Percentiles rank a stretch among this genome's conserved stretches.
phyloP scores from a whole-genome alignment of 2,797 vertebrate species.

The Dryobates pubescens region DNA sequence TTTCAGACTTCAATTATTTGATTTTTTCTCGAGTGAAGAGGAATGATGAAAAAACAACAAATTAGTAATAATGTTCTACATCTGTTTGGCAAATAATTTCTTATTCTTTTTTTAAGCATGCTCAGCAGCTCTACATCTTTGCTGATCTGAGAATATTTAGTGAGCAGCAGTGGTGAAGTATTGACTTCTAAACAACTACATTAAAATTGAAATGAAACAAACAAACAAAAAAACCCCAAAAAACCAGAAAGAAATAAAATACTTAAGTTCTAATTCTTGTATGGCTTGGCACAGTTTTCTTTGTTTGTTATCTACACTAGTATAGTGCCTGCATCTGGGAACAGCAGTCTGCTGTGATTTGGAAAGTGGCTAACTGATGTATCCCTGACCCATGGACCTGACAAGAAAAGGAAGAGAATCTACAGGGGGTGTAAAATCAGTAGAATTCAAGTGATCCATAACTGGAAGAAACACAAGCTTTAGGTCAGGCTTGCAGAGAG shows the following conservation, averaged over 20 bases:
- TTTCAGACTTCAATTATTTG: neutral
- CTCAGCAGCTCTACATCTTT: conserved; percentile 3
- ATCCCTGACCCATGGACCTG: neutral
- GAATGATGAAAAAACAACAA: conserved; percentile 45
- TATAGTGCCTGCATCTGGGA: conserved; percentile 21
- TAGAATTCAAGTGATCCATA: neutral
- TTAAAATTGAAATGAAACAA: conserved; percentile 1
- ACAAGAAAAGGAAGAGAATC: neutral
- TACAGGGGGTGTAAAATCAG: neutral
- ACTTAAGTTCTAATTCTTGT: conserved; percentile 16
- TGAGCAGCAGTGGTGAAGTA: conserved; percentile 20
- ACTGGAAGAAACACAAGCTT: neutral
- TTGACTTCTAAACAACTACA: conserved; percentile 22
- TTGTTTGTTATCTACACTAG: conserved; percentile 43
- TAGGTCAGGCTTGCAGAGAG: neutral
- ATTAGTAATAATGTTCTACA: conserved; percentile 46
- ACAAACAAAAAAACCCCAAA: neutral
- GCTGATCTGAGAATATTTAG: neutral
- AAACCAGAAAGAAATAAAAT: conserved; percentile 16
- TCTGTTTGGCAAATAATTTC: conserved; percentile 55
- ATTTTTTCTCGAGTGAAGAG: conserved; percentile 22
- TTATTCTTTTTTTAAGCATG: neutral
- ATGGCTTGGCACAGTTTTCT: neutral
- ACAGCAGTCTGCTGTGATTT: neutral
- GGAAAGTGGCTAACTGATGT: neutral